Evolutionary conservation across 2,797 vertebrate species (phyloP), one percentile per base, ranked within the genome.

Genomic region (Syngnathus acus): DNA sequence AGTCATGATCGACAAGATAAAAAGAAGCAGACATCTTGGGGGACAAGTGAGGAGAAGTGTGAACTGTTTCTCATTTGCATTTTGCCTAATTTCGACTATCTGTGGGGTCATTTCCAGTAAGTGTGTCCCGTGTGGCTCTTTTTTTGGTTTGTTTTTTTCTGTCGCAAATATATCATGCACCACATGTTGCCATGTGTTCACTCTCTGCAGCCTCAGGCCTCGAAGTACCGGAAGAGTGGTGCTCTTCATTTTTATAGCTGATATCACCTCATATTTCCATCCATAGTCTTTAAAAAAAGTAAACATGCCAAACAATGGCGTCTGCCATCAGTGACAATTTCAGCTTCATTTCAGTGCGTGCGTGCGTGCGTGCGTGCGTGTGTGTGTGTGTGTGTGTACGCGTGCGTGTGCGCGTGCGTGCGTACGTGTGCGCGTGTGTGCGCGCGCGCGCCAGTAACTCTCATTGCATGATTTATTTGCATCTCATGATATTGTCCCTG

Each of bases 11-110:
- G 38, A 19, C 19, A 5, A 47, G 26, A 67, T 39, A 2, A 50
- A 69, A 17, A 58, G 4, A 61, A 51, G 17, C 54, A 65, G 63
- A 66, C 53, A 69, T 51, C 68, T 60, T 67, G 63, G 80, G 32
- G 76, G 79, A 81, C 68, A 61, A 62, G 21, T 6, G 45, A 64
- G 63, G 69, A 75, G 65, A 55, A 78, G 68, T 23, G 14, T 45
- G 69, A 65, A 42, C 19, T 17, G 42, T 64, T 81, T 71, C 64
- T 43, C 7, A 74, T 50, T 71, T 81, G 78, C 69, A 43, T 75
- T 47, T 77, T 73, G 79, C 72, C 75, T 82, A 74, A 72, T 70
- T 55, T 42, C 61, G 6, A 53, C 51, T 40, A n/a, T 57, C 62
- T 64, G 50, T 55, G 55, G 65, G 55, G 62, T 72, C 61, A 64